These are phyloP conservation scores for Sebastes vulpes DNA, from an alignment of 2,797 vertebrate genomes.

Conservation along the genomic window DNA sequence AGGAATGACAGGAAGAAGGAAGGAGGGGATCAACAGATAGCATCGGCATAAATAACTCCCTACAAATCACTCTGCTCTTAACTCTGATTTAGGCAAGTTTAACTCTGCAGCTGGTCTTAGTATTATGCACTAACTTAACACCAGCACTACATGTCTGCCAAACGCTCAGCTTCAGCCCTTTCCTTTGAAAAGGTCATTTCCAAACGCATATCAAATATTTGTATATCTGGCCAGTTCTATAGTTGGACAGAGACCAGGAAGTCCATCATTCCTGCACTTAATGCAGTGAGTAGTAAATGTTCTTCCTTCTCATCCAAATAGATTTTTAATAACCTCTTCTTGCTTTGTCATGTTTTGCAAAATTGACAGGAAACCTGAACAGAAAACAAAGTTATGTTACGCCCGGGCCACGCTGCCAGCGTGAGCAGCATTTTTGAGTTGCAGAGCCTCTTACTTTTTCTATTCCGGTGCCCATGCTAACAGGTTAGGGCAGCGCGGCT, in stretches of 20 bases:
- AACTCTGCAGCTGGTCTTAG: slow-evolving; percentile 23
- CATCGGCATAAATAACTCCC: slow-evolving; percentile 52
- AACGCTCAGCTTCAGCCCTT: neutral
- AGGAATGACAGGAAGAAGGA: slow-evolving; percentile 30
- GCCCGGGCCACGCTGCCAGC: no score
- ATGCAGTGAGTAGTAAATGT: neutral
- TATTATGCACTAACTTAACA: neutral
- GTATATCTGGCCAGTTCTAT: neutral
- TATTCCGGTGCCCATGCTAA: no score
- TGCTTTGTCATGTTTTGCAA: neutral
- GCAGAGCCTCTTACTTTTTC: no score
- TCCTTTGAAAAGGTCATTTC: neutral
- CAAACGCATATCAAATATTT: neutral
- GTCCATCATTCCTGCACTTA: neutral
- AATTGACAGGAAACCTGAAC: neutral
- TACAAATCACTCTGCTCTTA: slow-evolving; percentile 39
- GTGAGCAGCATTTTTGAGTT: no score
- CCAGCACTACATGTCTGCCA: neutral
- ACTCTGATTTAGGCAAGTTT: neutral
- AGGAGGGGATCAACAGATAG: slow-evolving; percentile 22
- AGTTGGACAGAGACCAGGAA: neutral
- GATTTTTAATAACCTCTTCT: neutral
- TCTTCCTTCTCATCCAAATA: neutral
- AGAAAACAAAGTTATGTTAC: neutral
- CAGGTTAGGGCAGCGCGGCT: no score